These are phyloP conservation scores for Tapirus terrestris DNA, from an alignment of 2,113 vertebrate genomes.

Conservation along the genomic window DNA sequence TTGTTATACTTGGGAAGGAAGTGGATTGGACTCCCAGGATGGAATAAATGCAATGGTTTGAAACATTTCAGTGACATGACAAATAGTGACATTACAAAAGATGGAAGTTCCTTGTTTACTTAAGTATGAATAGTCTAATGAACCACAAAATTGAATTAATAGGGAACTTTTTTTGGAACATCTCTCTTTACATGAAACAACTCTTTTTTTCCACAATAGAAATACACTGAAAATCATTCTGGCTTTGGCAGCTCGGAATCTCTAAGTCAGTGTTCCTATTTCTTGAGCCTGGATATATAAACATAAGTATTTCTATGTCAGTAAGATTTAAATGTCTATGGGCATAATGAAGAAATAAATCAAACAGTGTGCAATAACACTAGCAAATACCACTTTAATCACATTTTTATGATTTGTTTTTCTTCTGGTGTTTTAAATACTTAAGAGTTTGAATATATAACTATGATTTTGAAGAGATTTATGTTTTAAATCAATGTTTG, in stretches of 20 bases:
- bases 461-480: not conserved
- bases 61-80: not conserved
- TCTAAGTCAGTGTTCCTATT: not conserved
- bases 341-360: not conserved
- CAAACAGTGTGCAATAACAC: not conserved
- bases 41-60: not conserved
- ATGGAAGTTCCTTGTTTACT: not conserved
- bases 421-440: not conserved
- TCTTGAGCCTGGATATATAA: not conserved
- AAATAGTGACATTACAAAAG: not conserved
- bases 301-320: not conserved
- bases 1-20: not conserved
- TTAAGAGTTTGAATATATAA: not conserved
- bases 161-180: not conserved
- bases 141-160: not conserved
- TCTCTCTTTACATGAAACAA: not conserved
- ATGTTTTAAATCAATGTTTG: not conserved
- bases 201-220: not conserved
- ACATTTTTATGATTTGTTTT: not conserved
- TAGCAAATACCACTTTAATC: not conserved
- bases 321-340: not conserved
- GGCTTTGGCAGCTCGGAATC: not conserved
- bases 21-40: not conserved
- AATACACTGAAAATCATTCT: not conserved
- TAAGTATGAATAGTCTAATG: not conserved